Base-by-base conservation (phyloP, 1,140 invertebrate genomes). In the Eriosoma lanigerum region DNA sequence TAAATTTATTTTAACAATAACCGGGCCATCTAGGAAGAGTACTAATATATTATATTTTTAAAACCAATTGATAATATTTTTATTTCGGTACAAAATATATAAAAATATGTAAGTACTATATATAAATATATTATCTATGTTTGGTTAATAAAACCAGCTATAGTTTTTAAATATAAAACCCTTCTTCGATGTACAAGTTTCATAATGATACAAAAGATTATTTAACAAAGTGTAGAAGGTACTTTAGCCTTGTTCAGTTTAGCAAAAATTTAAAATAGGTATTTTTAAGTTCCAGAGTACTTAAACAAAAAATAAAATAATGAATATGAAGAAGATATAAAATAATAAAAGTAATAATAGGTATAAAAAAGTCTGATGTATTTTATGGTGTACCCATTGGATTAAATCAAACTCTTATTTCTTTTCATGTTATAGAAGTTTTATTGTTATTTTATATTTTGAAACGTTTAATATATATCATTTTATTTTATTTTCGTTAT, bases 1-100 rank as follows among this genome's bases (percentile, higher is more conserved):
- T 89, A 97, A 90, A 92, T 97, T 96, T 89, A 97, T 94, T 85
- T 88, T 86, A 84, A 95, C 93, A 88, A 90, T 87, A 86, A 93
- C 93, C 84, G 93, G 90, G 86, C 86, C 84, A 83, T 86, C 85
- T 94, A 82, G n/a, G 56, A 82, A 81, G 76, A 66, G 48, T 48
- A 19, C 26, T 73, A 6, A 29, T 72, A 52, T 38, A 8, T 44
- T 26, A 19, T 52, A 72, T 19, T 6, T 50, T 52, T 29, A 8
- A 38, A 3, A 38, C 32, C 32, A 38, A 50, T 72, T 19, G 24
- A 3, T 10, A 72, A 72, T 29, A 72, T 52, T 72, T 52, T 52
- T 64, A 24, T 68, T 48, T 48, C 2, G 44, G 8, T 68, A 46
- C 2, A 48, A 68, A 13, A 15, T 48, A 44, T 66, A 66, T n/a